These are phyloP conservation scores for Bombus turneri DNA, from an alignment of 1,140 invertebrate species.

Conservation along the genomic window DNA sequence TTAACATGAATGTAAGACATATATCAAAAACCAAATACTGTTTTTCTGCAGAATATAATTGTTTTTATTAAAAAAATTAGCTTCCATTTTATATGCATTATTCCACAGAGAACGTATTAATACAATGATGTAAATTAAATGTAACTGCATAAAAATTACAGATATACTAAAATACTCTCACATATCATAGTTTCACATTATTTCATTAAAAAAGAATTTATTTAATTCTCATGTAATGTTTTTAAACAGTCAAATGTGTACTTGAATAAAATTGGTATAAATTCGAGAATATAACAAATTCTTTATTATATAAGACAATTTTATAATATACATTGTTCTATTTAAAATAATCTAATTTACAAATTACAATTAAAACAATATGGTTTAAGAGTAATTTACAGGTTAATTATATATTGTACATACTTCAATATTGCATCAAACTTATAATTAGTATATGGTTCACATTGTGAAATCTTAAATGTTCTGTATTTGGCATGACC, in stretches of 20 bases:
- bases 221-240: neutral
- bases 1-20: slow-evolving; percentile 4
- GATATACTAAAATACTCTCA: neutral
- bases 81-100: slow-evolving; percentile 16
- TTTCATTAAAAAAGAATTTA: neutral
- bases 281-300: slow-evolving; percentile 1
- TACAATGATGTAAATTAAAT: slow-evolving; percentile 28
- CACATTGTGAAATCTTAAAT: slow-evolving; percentile 70
- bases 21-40: neutral
- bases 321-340: neutral
- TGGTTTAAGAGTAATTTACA: slow-evolving; percentile 33
- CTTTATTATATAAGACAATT: slow-evolving; percentile 23
- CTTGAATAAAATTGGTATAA: neutral
- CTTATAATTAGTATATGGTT: slow-evolving; percentile 76
- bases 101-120: slow-evolving; percentile 59
- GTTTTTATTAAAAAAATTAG: neutral
- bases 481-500: slow-evolving; percentile 59
- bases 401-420: slow-evolving; percentile 46
- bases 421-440: slow-evolving; percentile 61
- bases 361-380: slow-evolving; percentile 3
- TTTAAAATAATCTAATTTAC: slow-evolving; percentile 9
- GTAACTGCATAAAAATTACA: neutral
- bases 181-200: neutral
- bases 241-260: neutral
- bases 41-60: neutral